These are phyloP conservation scores for Poeciliopsis turrubarensis DNA, from an alignment of 2,113 vertebrate species.

Conservation along the genomic window DNA sequence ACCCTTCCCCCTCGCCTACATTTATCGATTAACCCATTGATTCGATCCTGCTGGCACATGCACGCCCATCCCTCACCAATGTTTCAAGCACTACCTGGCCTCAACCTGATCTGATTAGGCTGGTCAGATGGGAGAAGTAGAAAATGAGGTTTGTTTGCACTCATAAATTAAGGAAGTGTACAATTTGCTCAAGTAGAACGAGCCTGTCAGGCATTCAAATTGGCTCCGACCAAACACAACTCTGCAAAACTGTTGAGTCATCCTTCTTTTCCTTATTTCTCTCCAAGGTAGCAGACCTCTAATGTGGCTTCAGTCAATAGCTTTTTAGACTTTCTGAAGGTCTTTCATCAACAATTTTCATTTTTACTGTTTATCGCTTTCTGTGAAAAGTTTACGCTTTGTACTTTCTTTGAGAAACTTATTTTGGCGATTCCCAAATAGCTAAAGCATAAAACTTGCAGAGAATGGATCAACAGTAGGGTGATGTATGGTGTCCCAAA, in stretches of 20 bases:
- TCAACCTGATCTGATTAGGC: conserved; percentile 61
- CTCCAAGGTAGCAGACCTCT: neutral
- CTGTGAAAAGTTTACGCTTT: neutral
- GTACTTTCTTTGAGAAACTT: neutral
- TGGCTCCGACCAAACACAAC: neutral
- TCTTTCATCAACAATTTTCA: too few species aligned
- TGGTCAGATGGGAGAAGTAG: conserved; percentile 22
- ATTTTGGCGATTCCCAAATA: neutral
- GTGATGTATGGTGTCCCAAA: neutral
- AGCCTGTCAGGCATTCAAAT: neutral
- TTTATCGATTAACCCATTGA: conserved; percentile 72
- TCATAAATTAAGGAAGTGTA: conserved; percentile 3
- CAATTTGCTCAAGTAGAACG: neutral
- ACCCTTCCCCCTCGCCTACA: neutral
- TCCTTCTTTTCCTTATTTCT: neutral
- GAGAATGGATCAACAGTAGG: neutral
- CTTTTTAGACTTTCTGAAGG: neutral
- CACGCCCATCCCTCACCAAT: conserved; percentile 46
- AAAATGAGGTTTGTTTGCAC: conserved; percentile 29
- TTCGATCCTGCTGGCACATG: conserved; percentile 64
- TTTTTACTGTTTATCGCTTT: neutral
- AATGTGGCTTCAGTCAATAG: neutral
- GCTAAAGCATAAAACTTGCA: neutral
- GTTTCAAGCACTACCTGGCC: conserved; percentile 37
- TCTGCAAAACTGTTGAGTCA: neutral